These are phyloP conservation scores for Andricus curvator DNA, from an alignment of 2,888 invertebrate genomes.

Conservation along the genomic window DNA sequence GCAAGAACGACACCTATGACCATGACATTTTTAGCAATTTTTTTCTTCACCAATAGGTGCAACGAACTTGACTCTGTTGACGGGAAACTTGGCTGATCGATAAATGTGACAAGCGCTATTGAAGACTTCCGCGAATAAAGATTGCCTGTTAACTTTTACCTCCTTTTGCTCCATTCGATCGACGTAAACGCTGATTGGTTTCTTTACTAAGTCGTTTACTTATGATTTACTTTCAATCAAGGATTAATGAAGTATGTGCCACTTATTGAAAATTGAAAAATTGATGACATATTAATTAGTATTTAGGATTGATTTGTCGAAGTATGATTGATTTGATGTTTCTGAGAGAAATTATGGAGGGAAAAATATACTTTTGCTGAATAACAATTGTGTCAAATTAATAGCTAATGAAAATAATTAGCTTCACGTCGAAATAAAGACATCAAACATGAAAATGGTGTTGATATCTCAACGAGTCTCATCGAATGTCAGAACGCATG, in stretches of 20 bases:
- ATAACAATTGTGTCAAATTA: background rate
- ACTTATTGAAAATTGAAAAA: background rate
- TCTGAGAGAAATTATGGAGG: background rate
- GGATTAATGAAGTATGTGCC: background rate
- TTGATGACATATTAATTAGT: background rate
- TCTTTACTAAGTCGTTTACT: constrained; percentile 12
- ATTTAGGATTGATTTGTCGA: background rate
- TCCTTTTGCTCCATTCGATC: constrained; percentile 22
- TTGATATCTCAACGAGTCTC: background rate
- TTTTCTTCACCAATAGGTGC: constrained; percentile 5
- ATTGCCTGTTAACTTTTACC: constrained; percentile 21
- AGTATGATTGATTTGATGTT: background rate
- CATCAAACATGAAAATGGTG: background rate
- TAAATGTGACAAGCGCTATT: constrained; percentile 29
- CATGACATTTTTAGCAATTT: background rate
- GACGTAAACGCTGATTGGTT: constrained; percentile 33
- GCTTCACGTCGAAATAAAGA: background rate
- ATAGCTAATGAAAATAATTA: background rate
- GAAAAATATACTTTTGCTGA: background rate
- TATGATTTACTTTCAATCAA: constrained; percentile 15
- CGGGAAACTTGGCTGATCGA: constrained; percentile 9
- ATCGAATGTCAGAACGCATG: background rate
- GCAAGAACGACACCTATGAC: background rate
- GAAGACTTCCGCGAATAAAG: constrained; percentile 35
- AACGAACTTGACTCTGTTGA: background rate